A percentile compares a stretch with the other conserved stretches of the same genome.
These are phyloP conservation scores for Papilio xuthus DNA, from an alignment of 1,140 invertebrate genomes.

Conservation along the genomic window DNA sequence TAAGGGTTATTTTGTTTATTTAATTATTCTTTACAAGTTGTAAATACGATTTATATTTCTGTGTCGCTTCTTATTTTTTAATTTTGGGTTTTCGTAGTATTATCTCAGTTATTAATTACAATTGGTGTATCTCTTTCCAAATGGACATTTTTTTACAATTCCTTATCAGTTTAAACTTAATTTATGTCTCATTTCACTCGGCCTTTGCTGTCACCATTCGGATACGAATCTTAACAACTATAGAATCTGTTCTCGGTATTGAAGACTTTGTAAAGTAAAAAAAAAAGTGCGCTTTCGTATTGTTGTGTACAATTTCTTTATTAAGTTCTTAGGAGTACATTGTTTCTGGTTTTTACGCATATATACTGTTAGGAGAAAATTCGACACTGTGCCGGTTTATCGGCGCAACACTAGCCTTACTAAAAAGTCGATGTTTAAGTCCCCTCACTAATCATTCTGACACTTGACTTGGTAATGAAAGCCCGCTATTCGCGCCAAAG, in stretches of 20 bases:
- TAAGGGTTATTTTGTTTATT: too few relatives aligned
- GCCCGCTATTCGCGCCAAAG: too few relatives aligned
- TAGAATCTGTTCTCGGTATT: neutral
- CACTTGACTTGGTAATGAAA: too few relatives aligned
- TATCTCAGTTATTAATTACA: slow-evolving; percentile 14
- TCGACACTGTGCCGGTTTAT: too few relatives aligned
- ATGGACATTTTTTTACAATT: neutral
- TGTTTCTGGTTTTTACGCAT: too few relatives aligned
- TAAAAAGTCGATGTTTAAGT: too few relatives aligned
- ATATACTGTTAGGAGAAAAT: too few relatives aligned
- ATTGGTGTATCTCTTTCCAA: neutral
- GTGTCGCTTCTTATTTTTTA: neutral
- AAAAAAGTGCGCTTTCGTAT: too few relatives aligned
- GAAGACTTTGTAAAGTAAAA: neutral
- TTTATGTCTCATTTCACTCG: slow-evolving; percentile 15
- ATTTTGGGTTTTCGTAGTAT: neutral
- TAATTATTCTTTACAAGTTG: neutral
- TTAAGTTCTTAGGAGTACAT: too few relatives aligned
- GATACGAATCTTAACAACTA: neutral
- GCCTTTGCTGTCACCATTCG: neutral
- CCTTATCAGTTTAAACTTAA: slow-evolving; percentile 11
- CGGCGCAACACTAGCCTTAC: too few relatives aligned
- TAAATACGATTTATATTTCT: neutral
- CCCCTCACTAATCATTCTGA: too few relatives aligned
- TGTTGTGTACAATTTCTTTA: too few relatives aligned